Base-by-base conservation (phyloP, 2,113 vertebrate species). In the Mustela lutreola region DNA sequence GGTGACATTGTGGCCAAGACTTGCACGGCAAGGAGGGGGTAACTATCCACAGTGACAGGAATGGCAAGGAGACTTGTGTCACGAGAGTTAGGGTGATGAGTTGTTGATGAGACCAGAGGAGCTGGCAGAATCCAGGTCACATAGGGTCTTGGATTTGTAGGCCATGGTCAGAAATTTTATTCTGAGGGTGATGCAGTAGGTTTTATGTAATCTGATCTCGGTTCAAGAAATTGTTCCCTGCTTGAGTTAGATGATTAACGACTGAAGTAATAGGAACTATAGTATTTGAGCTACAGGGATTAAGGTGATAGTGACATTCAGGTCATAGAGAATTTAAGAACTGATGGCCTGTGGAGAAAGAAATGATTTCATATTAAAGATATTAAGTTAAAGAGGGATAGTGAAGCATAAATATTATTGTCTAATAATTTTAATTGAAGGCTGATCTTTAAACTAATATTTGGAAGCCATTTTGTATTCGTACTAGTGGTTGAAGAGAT, bases 241-340 rank as follows among this genome's bases (percentile, higher is more conserved):
- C 21, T 56, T 83, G 65, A 88, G 9, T 67, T 78, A 96, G 31
- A 94, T 73, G 71, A 93, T 33, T 71, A 21, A 89, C 93, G 24
- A 79, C 3, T 39, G 39, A 96, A 62, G 15, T 89, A 85, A 58
- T 94, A 56, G 58, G 28, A 21, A 89, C 21, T 48, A 36, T 31
- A 63, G 58, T 50, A 79, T 95, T 50, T 87, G 31, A 86, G 9
- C 48, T 81, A 31, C 36, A 86, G 22, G 71, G 5, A 12, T 80
- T 80, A 94, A 97, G 39, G 33, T 75, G 60, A 42, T 88, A 48
- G 18, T 95, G 12, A 36, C n/a, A 82, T 86, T 82, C 48, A 75
- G 33, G 42, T 70, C 58, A 95, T 21, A 42, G 76, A 56, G 39
- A 94, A 94, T 39, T 90, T 95, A 93, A 95, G 70, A 88, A 88